These are phyloP conservation scores for Galeopsomyia nigrocyanea DNA, from an alignment of 2,888 invertebrate species.

Conservation along the genomic window DNA sequence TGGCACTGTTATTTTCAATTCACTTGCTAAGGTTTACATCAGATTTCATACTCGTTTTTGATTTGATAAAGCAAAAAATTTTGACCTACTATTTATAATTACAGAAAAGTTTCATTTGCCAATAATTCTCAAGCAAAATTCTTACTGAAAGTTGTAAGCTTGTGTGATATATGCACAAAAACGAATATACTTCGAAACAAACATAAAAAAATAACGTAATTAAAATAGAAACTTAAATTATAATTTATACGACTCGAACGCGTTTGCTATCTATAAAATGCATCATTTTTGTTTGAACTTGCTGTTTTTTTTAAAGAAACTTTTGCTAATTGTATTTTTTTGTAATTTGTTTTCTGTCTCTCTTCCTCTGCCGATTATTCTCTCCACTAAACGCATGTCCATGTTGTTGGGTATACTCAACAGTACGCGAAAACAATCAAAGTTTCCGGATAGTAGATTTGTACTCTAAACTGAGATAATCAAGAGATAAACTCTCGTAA, in stretches of 20 bases:
- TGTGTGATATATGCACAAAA: too few relatives aligned
- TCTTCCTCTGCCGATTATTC: conserved; percentile 35
- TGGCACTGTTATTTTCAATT: conserved; percentile 11
- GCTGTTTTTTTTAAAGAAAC: too few relatives aligned
- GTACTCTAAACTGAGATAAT: not conserved
- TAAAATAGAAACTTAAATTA: too few relatives aligned
- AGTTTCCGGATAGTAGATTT: not conserved
- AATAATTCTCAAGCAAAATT: too few relatives aligned
- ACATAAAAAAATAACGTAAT: too few relatives aligned
- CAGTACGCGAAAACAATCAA: conserved; percentile 1
- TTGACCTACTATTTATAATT: conserved; percentile 12
- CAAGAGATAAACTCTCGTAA: conserved; percentile 21
- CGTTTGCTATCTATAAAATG: too few relatives aligned
- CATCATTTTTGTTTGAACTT: conserved; percentile 26
- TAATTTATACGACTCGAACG: too few relatives aligned
- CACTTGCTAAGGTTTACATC: conserved; percentile 64
- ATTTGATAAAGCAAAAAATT: conserved; percentile 40
- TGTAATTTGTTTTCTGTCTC: conserved; percentile 15
- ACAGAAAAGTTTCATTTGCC: too few relatives aligned
- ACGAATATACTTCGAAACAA: too few relatives aligned
- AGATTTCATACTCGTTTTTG: conserved; percentile 61
- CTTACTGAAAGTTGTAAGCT: too few relatives aligned
- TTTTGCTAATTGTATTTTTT: conserved; percentile 27
- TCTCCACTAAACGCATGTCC: conserved; percentile 37
- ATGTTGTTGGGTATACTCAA: not conserved